Evolutionary conservation across 2,113 vertebrate species (phyloP).

Genomic region (Notarius lentiginosus): DNA sequence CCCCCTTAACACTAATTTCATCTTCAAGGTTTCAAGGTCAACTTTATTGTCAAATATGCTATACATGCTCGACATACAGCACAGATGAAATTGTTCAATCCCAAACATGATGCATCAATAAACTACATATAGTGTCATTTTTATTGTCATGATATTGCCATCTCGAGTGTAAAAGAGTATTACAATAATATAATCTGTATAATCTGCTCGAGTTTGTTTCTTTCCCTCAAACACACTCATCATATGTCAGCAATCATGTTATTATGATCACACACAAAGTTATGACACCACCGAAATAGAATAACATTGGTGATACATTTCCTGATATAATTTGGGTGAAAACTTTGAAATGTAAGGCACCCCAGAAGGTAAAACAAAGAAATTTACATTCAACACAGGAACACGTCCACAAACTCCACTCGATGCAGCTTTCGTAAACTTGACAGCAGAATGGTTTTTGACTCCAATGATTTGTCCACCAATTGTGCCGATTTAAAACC

Average conservation of each 20-base stretch:
- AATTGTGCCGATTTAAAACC: constrained; percentile 44
- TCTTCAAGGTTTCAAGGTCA: too few species aligned
- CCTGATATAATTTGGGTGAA: constrained; percentile 25
- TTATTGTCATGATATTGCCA: constrained; percentile 1
- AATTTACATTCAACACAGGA: constrained; percentile 71
- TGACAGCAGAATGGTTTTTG: constrained; percentile 64
- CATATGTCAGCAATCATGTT: neutral
- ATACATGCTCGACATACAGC: too few species aligned
- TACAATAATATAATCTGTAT: neutral
- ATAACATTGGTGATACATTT: constrained; percentile 13
- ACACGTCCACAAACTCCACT: constrained; percentile 63
- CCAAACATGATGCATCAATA: constrained; percentile 32
- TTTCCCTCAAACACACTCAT: neutral
- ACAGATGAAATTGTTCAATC: too few species aligned
- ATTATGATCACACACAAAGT: constrained; percentile 11
- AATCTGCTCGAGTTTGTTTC: neutral
- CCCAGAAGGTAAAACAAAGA: constrained; percentile 59
- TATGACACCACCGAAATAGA: constrained; percentile 11
- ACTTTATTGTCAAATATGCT: too few species aligned
- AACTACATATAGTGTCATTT: constrained; percentile 34
- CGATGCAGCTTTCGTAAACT: constrained; percentile 69
- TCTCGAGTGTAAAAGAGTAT: neutral
- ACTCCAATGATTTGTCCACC: constrained; percentile 44
- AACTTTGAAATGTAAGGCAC: constrained; percentile 77
- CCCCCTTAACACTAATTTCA: constrained; percentile 19